A percentile compares a stretch with the other conserved stretches of the same genome.
Conservation (phyloP, 2,888 invertebrate species). For the Heliconius ismenius region DNA sequence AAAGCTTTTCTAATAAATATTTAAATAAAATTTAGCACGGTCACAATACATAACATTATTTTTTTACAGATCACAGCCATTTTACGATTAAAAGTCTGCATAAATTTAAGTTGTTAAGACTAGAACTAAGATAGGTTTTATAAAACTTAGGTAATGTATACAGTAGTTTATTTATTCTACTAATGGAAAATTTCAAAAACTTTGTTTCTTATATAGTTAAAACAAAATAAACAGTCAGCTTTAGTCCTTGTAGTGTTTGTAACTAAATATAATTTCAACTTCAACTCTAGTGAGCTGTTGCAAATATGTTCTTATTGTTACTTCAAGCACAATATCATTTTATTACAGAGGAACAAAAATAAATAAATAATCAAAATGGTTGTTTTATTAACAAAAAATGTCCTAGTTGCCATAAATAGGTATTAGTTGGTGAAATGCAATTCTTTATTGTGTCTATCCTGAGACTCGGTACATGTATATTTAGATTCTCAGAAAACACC, state of each 20-base stretch:
- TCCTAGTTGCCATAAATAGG: not conserved
- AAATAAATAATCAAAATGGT: slow-evolving; percentile 13
- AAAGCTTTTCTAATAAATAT: slow-evolving; percentile 4
- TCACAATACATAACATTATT: not conserved
- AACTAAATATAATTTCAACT: not conserved
- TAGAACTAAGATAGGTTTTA: slow-evolving; percentile 18
- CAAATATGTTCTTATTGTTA: slow-evolving; percentile 3
- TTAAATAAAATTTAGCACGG: not conserved
- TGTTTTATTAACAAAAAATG: not conserved
- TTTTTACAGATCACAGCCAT: slow-evolving; percentile 3
- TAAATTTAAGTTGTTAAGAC: slow-evolving; percentile 8
- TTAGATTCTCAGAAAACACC: not conserved
- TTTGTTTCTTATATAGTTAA: not conserved
- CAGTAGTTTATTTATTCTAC: slow-evolving; percentile 10
- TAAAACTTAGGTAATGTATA: slow-evolving; percentile 7
- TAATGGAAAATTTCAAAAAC: not conserved
- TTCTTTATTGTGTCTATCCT: not conserved
- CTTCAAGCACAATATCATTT: slow-evolving; percentile 22
- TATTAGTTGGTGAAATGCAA: not conserved
- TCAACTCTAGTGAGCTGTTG: not conserved
- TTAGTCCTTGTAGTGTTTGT: not conserved
- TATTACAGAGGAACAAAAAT: slow-evolving; percentile 4
- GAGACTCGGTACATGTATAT: not conserved
- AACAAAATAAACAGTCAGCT: not conserved
- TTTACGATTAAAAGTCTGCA: not conserved